These are phyloP conservation scores for Sebastolobus alascanus DNA, from an alignment of 2,797 vertebrate genomes.

Conservation along the genomic window DNA sequence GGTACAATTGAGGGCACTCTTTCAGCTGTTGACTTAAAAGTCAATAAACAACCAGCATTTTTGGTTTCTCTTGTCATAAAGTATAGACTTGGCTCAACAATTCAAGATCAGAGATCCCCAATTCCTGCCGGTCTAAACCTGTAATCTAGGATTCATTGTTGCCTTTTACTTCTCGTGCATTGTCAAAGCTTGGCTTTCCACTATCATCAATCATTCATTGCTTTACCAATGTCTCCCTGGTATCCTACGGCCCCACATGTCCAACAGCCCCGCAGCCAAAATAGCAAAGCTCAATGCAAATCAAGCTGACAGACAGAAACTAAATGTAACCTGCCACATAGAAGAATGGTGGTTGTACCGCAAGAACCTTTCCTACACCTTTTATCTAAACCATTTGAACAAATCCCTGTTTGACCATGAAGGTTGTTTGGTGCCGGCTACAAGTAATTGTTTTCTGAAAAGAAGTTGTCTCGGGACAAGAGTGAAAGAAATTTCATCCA, in stretches of 20 bases:
- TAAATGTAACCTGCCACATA: conserved; percentile 44
- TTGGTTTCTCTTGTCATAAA: conserved; percentile 51
- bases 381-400: not conserved
- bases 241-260: conserved; percentile 30
- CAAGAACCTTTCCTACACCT: not conserved
- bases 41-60: conserved; percentile 56
- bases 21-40: conserved; percentile 59
- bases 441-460: conserved; percentile 40
- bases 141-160: conserved; percentile 70
- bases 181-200: conserved; percentile 62
- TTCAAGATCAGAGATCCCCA: conserved; percentile 33
- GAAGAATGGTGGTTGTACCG: conserved; percentile 1
- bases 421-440: conserved; percentile 21
- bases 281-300: conserved; percentile 37
- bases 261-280: conserved; percentile 26
- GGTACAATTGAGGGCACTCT: conserved; percentile 36
- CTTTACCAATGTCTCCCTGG: conserved; percentile 37
- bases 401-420: not conserved
- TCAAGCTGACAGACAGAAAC: conserved; percentile 41
- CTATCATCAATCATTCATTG: conserved; percentile 73
- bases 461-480: conserved; percentile 10
- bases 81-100: conserved; percentile 35
- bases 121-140: conserved; percentile 50
- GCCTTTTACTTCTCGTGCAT: conserved; percentile 49
- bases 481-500: conserved; percentile 59